Percentiles rank a stretch among this genome's conserved stretches.
Conservation (phyloP, 1,140 invertebrate genomes). For the Microvelia longipes region DNA sequence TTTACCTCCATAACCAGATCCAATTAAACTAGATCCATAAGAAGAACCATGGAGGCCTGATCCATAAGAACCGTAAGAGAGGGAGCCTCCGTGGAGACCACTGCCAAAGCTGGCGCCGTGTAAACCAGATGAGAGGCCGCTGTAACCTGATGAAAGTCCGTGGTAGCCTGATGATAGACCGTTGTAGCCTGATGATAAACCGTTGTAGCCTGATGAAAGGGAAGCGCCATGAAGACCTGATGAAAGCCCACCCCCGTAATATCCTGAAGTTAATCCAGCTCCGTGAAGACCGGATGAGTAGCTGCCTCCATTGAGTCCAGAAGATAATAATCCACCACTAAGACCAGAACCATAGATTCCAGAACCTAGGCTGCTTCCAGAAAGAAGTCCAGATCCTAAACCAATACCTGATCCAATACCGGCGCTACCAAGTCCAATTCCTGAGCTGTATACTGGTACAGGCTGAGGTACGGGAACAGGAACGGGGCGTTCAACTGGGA, state of each 20-base stretch:
- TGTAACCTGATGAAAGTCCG: not conserved
- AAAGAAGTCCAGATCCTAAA: not conserved
- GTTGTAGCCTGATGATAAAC: not conserved
- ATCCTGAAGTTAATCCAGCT: not conserved
- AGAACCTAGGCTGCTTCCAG: not conserved
- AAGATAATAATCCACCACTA: not conserved
- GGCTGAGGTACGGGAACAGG: not conserved
- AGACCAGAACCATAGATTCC: not conserved
- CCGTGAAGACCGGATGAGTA: not conserved
- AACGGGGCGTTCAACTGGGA: conserved; percentile 1
- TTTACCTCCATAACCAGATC: not conserved
- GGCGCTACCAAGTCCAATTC: not conserved
- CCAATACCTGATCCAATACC: not conserved
- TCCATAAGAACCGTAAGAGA: not conserved
- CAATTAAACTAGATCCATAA: not conserved
- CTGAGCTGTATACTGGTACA: not conserved
- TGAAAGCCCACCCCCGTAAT: not conserved
- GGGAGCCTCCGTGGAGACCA: not conserved
- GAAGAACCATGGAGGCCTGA: not conserved
- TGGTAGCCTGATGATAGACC: not conserved
- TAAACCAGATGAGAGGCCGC: not conserved
- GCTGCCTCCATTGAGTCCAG: not conserved
- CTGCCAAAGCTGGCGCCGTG: no score
- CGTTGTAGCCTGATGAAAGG: not conserved
- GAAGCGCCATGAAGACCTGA: not conserved